A percentile compares a stretch with the other conserved stretches of the same genome.
These are phyloP conservation scores for Cryptocheilus praepositus DNA, from an alignment of 2,888 invertebrate genomes.

Conservation along the genomic window DNA sequence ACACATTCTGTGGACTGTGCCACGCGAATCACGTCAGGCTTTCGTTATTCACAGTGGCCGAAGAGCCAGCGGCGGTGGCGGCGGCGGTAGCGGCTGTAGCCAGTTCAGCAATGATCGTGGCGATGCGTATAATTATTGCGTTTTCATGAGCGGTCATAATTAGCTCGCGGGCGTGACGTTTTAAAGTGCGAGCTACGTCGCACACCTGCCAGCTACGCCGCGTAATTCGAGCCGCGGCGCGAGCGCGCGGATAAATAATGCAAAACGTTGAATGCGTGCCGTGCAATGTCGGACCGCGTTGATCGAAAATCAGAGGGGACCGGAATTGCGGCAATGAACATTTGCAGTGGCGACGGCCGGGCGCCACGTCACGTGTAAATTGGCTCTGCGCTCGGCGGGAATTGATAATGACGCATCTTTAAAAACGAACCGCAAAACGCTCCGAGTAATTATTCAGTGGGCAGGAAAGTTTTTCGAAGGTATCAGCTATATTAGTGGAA, in stretches of 20 bases:
- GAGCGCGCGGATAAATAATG: slow-evolving; percentile 32
- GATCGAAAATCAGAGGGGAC: slow-evolving; percentile 11
- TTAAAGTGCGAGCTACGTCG: slow-evolving; percentile 9
- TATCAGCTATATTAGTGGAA: too few species aligned
- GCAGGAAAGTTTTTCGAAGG: too few species aligned
- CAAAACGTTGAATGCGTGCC: slow-evolving; percentile 2
- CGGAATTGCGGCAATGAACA: not conserved
- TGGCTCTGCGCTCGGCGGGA: too few species aligned
- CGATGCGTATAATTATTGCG: slow-evolving; percentile 33
- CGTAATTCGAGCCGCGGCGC: slow-evolving; percentile 17
- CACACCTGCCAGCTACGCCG: slow-evolving; percentile 17
- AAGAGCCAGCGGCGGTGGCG: not conserved
- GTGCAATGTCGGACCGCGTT: not conserved
- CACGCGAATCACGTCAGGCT: not conserved
- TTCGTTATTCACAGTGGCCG: slow-evolving; percentile 3
- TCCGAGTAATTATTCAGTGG: too few species aligned
- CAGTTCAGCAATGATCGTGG: slow-evolving; percentile 20
- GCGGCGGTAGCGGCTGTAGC: slow-evolving; percentile 6
- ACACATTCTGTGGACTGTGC: not conserved
- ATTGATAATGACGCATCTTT: too few species aligned
- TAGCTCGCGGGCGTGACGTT: not conserved
- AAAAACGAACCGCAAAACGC: too few species aligned
- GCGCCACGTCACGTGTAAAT: too few species aligned
- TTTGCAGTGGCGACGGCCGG: not conserved
- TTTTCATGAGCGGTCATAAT: slow-evolving; percentile 28